A percentile compares a stretch with the other conserved stretches of the same genome.
phyloP scores from a whole-genome alignment of 2,797 vertebrate species.

The Sternarchorhynchus goeldii region DNA sequence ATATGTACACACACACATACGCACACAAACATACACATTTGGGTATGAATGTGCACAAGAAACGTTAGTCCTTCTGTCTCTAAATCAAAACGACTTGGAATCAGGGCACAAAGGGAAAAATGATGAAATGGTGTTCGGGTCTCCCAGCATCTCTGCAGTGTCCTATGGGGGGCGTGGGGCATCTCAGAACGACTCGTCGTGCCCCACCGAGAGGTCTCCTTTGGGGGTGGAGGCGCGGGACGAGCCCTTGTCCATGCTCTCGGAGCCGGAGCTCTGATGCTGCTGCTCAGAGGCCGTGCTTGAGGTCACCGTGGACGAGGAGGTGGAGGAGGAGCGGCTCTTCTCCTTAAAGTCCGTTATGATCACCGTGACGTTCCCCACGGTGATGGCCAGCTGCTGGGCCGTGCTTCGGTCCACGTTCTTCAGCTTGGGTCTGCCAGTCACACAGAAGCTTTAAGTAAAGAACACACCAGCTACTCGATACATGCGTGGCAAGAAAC shows the following conservation, averaged over 20 bases:
- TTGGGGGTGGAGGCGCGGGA: constrained; percentile 97
- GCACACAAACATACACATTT: not conserved
- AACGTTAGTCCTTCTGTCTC: constrained; percentile 25
- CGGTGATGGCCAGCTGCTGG: constrained; percentile 97
- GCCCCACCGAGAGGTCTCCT: constrained; percentile 91
- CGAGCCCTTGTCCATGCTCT: constrained; percentile 99
- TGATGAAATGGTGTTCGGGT: constrained; percentile 48
- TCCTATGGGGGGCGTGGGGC: constrained; percentile 54
- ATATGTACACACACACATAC: not conserved
- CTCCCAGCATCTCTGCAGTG: constrained; percentile 65
- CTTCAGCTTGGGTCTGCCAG: constrained; percentile 94
- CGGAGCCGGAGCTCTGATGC: constrained; percentile 99
- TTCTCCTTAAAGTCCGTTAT: constrained; percentile 99
- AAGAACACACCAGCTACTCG: not conserved
- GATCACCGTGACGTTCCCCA: constrained; percentile 99
- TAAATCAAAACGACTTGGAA: constrained; percentile 28
- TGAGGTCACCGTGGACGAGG: constrained; percentile 98
- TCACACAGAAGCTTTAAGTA: not conserved
- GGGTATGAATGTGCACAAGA: constrained; percentile 8
- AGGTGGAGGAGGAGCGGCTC: constrained; percentile 97
- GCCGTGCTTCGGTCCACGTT: constrained; percentile 98
- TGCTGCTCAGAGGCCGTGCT: constrained; percentile 96
- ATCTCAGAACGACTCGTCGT: constrained; percentile 94
- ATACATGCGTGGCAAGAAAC: too few relatives aligned
- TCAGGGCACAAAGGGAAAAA: constrained; percentile 28